phyloP scores from a whole-genome alignment of 2,888 invertebrate species.

The Steinernema hermaphroditum region DNA sequence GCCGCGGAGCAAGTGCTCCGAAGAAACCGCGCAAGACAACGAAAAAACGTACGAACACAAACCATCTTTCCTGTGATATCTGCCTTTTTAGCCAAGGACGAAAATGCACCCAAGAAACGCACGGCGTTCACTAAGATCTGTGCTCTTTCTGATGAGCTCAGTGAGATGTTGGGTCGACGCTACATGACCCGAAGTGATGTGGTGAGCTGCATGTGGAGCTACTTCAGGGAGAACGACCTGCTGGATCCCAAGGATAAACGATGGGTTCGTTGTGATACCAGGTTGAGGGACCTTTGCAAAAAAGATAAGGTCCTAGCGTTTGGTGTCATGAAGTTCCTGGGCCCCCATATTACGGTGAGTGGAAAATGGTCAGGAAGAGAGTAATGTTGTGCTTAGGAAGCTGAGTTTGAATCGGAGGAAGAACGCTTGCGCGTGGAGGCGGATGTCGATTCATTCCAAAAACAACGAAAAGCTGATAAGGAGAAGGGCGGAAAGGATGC shows the following conservation, averaged over 20 bases:
- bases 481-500: background rate
- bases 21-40: slow-evolving; percentile 1
- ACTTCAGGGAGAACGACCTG: slow-evolving; percentile 53
- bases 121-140: slow-evolving; percentile 43
- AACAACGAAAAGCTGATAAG: background rate
- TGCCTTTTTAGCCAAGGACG: slow-evolving; percentile 35
- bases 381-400: background rate
- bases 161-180: slow-evolving; percentile 34
- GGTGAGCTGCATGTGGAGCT: slow-evolving; percentile 57
- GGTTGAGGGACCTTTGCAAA: slow-evolving; percentile 15
- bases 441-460: background rate
- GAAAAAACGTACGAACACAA: slow-evolving; percentile 18
- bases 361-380: too few relatives aligned
- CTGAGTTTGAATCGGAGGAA: background rate
- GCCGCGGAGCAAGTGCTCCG: slow-evolving; percentile 38
- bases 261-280: slow-evolving; percentile 41
- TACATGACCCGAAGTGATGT: slow-evolving; percentile 50
- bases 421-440: background rate
- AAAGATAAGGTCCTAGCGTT: slow-evolving; percentile 39
- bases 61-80: background rate
- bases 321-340: slow-evolving; percentile 54
- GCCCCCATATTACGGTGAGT: slow-evolving; percentile 39
- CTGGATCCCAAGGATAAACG: slow-evolving; percentile 54
- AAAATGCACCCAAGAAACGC: slow-evolving; percentile 37
- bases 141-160: slow-evolving; percentile 41